A percentile compares a stretch with the other conserved stretches of the same genome.
Evolutionary conservation across 2,113 vertebrate genomes (phyloP).

Genomic region (Pterophyllum scalare): DNA sequence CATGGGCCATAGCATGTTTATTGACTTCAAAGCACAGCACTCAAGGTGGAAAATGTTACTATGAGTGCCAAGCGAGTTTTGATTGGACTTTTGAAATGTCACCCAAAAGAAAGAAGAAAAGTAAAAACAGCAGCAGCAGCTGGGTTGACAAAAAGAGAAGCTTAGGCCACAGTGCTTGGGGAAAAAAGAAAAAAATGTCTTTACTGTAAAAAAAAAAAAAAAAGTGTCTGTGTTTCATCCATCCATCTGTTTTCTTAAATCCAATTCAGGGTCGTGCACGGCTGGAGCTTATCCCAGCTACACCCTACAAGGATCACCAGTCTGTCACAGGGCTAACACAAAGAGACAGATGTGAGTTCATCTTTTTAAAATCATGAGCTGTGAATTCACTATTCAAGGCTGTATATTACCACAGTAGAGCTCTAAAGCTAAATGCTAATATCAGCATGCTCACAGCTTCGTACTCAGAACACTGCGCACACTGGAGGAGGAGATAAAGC

Average conservation of each 20-base stretch:
- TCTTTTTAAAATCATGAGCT: not conserved
- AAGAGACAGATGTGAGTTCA: not conserved
- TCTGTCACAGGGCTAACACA: not conserved
- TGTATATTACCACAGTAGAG: not conserved
- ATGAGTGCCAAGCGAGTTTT: not conserved
- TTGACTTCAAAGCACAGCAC: conserved; percentile 1
- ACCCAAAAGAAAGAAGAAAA: not conserved
- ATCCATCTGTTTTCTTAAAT: not conserved
- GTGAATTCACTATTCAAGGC: not conserved
- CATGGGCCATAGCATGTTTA: not conserved
- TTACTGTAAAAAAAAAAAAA: not conserved
- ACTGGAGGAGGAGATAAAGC: not conserved
- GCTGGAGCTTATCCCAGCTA: not conserved
- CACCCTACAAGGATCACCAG: not conserved
- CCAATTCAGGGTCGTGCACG: not conserved
- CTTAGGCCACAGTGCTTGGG: not conserved
- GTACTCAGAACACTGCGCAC: not conserved
- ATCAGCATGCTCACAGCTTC: not conserved
- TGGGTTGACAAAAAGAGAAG: not conserved
- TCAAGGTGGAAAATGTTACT: conserved; percentile 1
- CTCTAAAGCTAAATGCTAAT: conserved; percentile 3
- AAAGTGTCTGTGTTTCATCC: conserved; percentile 1
- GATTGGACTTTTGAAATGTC: not conserved
- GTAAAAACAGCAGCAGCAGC: accelerated
- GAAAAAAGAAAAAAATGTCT: not conserved